A percentile compares a stretch with the other conserved stretches of the same genome.
These are phyloP conservation scores for Mylabris phalerata DNA, from an alignment of 1,140 invertebrate species.

Conservation along the genomic window DNA sequence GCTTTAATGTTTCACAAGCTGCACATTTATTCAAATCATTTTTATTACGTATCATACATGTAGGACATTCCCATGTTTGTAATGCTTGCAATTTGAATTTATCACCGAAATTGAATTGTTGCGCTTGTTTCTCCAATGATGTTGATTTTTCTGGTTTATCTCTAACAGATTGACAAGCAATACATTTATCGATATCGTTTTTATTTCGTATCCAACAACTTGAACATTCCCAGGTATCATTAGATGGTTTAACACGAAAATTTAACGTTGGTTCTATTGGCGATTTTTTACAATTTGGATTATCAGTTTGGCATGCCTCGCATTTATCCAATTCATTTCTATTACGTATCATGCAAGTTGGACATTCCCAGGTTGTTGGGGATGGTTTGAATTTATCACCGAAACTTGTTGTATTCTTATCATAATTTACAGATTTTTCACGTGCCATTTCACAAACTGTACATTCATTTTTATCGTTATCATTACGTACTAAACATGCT, in stretches of 20 bases:
- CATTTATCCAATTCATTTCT: conserved; percentile 51
- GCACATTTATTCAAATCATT: conserved; percentile 49
- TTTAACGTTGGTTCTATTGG: conserved; percentile 12
- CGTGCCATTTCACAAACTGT: conserved; percentile 44
- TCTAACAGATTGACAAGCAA: conserved; percentile 50
- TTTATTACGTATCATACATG: conserved; percentile 59
- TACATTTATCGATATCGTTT: conserved; percentile 49
- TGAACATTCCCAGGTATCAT: conserved; percentile 48
- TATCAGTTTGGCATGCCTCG: conserved; percentile 54
- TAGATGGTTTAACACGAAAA: conserved; percentile 17
- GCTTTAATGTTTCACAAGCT: conserved; percentile 48
- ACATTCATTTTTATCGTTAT: conserved; percentile 46
- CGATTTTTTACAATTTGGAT: conserved; percentile 39
- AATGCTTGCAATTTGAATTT: conserved; percentile 24
- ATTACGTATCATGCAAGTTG: conserved; percentile 59
- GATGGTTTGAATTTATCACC: conserved; percentile 35
- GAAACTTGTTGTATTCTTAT: conserved; percentile 17
- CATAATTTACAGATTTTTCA: neutral
- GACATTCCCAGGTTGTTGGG: conserved; percentile 55
- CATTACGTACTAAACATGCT: conserved; percentile 51
- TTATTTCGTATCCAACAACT: conserved; percentile 60
- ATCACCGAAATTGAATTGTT: conserved; percentile 20
- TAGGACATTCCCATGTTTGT: conserved; percentile 49
- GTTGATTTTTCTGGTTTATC: neutral
- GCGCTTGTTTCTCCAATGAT: neutral